phyloP scores from a whole-genome alignment of 2,888 invertebrate genomes.

The Pollenia labialis region DNA sequence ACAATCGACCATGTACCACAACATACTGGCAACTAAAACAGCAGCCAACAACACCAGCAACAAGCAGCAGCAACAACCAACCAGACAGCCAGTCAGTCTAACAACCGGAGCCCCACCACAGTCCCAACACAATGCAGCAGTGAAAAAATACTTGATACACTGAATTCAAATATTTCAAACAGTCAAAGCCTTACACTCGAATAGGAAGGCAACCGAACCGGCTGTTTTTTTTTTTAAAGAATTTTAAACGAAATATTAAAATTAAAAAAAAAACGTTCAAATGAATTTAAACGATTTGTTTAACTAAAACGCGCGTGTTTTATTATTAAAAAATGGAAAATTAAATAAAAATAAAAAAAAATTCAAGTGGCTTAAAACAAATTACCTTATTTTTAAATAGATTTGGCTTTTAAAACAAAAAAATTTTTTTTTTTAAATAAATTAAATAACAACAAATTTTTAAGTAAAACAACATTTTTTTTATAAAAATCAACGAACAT shows the following conservation, averaged over 20 bases:
- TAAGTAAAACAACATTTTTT: constrained; percentile 24
- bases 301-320: constrained; percentile 32
- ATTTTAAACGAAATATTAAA: constrained; percentile 32
- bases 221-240: constrained; percentile 41
- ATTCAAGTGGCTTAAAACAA: constrained; percentile 28
- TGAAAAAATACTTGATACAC: constrained; percentile 51
- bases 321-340: neutral
- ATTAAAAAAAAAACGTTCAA: constrained; percentile 37
- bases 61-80: constrained; percentile 48
- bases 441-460: constrained; percentile 31
- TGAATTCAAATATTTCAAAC: constrained; percentile 58
- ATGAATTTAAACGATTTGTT: constrained; percentile 40
- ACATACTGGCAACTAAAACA: constrained; percentile 55
- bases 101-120: constrained; percentile 29
- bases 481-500: constrained; percentile 26
- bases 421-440: neutral
- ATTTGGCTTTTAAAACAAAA: neutral
- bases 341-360: neutral
- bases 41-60: constrained; percentile 45
- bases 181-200: constrained; percentile 68
- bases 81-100: constrained; percentile 43
- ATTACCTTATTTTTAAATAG: constrained; percentile 7
- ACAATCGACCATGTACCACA: constrained; percentile 34
- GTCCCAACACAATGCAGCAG: constrained; percentile 41
- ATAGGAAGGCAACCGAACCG: constrained; percentile 63